phyloP scores from a whole-genome alignment of 2,888 invertebrate genomes.

The Myopa testacea region DNA sequence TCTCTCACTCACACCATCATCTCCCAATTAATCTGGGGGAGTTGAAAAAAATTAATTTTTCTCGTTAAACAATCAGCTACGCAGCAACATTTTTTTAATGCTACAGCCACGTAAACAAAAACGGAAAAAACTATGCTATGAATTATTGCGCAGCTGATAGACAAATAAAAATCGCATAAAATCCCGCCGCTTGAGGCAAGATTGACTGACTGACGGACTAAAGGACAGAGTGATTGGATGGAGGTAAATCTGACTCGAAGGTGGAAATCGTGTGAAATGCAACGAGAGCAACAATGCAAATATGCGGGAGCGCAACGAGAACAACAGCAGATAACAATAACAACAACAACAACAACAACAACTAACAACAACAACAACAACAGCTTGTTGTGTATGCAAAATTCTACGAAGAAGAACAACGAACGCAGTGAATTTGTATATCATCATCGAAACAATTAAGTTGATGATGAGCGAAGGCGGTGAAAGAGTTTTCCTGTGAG shows the following conservation, averaged over 20 bases:
- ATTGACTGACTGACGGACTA: too few species aligned
- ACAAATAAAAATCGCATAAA: slow-evolving; percentile 26
- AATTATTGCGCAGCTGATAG: slow-evolving; percentile 32
- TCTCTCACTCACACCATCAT: too few species aligned
- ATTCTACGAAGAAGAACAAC: slow-evolving; percentile 20
- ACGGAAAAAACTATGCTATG: background rate
- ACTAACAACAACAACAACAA: background rate
- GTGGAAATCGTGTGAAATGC: slow-evolving; percentile 31
- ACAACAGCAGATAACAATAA: slow-evolving; percentile 1
- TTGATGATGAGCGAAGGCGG: too few species aligned
- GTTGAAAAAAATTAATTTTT: too few species aligned
- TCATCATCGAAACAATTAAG: too few species aligned
- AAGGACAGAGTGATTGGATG: background rate
- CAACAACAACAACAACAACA: slow-evolving; percentile 1
- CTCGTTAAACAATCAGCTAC: background rate
- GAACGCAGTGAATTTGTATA: background rate
- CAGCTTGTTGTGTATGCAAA: slow-evolving; percentile 6
- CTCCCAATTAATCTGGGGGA: too few species aligned
- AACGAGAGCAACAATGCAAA: background rate
- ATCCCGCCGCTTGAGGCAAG: background rate
- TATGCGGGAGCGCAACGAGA: too few species aligned
- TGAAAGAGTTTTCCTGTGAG: too few species aligned
- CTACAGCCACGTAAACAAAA: background rate
- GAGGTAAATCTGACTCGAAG: slow-evolving; percentile 18
- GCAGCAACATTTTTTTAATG: background rate